These are phyloP conservation scores for Catonia carolina DNA, from an alignment of 2,888 invertebrate species.

Conservation along the genomic window DNA sequence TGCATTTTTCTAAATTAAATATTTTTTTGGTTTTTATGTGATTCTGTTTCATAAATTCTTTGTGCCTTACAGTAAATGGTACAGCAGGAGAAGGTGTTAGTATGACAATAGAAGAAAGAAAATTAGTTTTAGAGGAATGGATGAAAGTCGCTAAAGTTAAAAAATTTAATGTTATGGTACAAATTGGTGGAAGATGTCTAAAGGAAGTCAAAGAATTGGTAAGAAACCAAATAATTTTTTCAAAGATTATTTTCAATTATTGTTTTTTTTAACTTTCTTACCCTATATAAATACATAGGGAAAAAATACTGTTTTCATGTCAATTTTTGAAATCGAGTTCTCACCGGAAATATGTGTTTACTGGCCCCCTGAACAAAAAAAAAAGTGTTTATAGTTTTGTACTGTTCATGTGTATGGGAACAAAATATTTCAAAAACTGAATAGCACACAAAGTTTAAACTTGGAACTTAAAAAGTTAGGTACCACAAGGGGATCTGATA, in stretches of 20 bases:
- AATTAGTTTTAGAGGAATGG: constrained; percentile 60
- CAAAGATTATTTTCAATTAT: background rate
- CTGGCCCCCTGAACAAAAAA: no score
- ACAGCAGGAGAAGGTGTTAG: constrained; percentile 71
- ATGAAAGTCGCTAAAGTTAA: constrained; percentile 48
- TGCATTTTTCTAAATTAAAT: no score
- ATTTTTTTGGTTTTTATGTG: no score
- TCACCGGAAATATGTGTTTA: background rate
- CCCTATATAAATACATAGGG: background rate
- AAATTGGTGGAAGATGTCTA: constrained; percentile 63
- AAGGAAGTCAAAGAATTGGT: constrained; percentile 63
- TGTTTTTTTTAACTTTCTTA: background rate
- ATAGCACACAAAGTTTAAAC: no score
- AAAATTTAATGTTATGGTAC: constrained; percentile 58
- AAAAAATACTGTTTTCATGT: no score
- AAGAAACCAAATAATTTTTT: constrained; percentile 33
- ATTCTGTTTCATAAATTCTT: no score
- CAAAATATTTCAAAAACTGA: no score
- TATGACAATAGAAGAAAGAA: constrained; percentile 60
- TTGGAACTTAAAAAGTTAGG: no score
- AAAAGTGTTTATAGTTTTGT: no score
- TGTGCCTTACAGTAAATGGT: constrained; percentile 70
- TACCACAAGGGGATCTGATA: no score
- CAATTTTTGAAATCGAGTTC: no score
- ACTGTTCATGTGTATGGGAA: no score